Evolutionary conservation across 1,140 invertebrate species (phyloP).

Genomic region (Cydia strobilella): DNA sequence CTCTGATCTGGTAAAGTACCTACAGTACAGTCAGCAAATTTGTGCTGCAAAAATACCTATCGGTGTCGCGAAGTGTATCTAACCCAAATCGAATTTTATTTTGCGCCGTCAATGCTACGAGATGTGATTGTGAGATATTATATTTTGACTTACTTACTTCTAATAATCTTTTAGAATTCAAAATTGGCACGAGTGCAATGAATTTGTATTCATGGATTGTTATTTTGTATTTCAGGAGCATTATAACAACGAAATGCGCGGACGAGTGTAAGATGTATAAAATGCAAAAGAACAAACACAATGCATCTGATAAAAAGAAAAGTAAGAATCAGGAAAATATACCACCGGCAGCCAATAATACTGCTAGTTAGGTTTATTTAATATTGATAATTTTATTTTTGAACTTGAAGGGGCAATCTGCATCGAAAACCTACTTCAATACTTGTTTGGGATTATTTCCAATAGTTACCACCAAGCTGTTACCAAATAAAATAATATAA

Average conservation of each 20-base stretch:
- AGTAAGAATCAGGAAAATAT: background rate
- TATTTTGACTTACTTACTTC: too few species aligned
- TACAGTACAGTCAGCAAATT: too few species aligned
- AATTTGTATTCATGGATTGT: constrained; percentile 29
- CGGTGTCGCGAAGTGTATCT: too few species aligned
- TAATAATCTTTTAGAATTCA: constrained; percentile 8
- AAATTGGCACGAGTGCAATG: background rate
- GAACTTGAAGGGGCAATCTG: background rate
- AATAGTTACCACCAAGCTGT: too few species aligned
- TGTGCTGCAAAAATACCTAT: too few species aligned
- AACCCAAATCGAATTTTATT: too few species aligned
- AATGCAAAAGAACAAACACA: constrained; percentile 47
- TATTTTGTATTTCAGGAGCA: constrained; percentile 59
- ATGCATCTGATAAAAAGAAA: background rate
- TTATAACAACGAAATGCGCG: constrained; percentile 83
- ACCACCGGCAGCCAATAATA: background rate
- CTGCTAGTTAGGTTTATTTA: background rate
- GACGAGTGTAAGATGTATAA: constrained; percentile 83
- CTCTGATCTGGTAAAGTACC: too few species aligned
- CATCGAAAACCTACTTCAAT: too few species aligned
- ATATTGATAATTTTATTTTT: background rate
- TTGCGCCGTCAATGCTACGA: too few species aligned
- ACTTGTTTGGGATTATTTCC: too few species aligned
- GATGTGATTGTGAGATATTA: background rate
- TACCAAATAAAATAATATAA: too few species aligned